A percentile compares a stretch with the other conserved stretches of the same genome.
Conservation (phyloP, 2,888 invertebrate species). For the Drosophila meridiana region DNA sequence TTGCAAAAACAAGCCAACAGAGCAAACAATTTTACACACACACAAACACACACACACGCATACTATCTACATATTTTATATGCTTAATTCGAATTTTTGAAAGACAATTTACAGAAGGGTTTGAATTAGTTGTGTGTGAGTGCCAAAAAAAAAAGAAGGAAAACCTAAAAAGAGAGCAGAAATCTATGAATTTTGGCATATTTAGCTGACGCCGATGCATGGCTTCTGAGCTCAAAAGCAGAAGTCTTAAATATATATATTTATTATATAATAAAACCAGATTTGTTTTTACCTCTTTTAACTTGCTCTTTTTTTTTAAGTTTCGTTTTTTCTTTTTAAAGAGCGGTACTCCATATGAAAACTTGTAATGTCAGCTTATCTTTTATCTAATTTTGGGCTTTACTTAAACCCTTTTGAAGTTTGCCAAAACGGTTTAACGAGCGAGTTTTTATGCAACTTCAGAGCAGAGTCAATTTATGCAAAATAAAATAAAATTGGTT, state of each 20-base stretch:
- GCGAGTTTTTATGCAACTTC: slow-evolving; percentile 78
- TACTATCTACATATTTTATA: slow-evolving; percentile 15
- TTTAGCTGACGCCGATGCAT: slow-evolving; percentile 9
- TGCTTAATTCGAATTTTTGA: slow-evolving; percentile 24
- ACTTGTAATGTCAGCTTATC: slow-evolving; percentile 7
- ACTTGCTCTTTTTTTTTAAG: not conserved
- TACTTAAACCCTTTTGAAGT: slow-evolving; percentile 11
- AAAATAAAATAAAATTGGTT: slow-evolving; percentile 30
- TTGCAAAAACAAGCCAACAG: slow-evolving; percentile 46
- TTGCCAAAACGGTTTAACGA: slow-evolving; percentile 19
- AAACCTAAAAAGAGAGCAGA: slow-evolving; percentile 62
- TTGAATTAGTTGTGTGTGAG: slow-evolving; percentile 55
- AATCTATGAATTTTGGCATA: slow-evolving; percentile 77
- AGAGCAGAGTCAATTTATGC: slow-evolving; percentile 62
- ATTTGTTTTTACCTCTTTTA: not conserved
- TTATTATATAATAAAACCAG: not conserved
- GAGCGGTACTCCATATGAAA: slow-evolving; percentile 8
- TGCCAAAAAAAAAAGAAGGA: not conserved
- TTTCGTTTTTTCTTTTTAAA: not conserved
- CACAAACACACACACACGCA: not conserved
- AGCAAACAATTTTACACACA: slow-evolving; percentile 19
- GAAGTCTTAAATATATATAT: not conserved
- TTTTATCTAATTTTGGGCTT: slow-evolving; percentile 16
- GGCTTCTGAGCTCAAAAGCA: not conserved
- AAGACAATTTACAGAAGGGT: slow-evolving; percentile 81